A percentile compares a stretch with the other conserved stretches of the same genome.
phyloP scores from a whole-genome alignment of 1,140 invertebrate genomes.

The Tetramorium simillimum region DNA sequence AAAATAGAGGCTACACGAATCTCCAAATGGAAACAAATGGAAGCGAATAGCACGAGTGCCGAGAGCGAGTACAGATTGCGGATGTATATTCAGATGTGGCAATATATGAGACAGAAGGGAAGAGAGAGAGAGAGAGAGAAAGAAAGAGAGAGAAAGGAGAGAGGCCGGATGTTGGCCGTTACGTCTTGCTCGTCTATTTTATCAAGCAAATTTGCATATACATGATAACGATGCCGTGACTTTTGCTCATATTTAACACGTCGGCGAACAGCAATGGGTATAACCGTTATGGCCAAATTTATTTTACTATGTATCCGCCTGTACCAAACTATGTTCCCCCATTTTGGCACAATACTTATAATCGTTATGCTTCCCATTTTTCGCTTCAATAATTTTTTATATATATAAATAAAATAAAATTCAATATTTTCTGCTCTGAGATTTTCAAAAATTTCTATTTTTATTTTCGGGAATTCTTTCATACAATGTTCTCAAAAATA shows the following conservation, averaged over 20 bases:
- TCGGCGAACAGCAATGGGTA: slow-evolving; percentile 34
- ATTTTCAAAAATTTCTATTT: not conserved
- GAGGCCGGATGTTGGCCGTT: slow-evolving; percentile 47
- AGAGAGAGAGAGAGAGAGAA: not conserved
- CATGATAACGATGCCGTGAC: slow-evolving; percentile 52
- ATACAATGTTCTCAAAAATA: not conserved
- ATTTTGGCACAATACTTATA: slow-evolving; percentile 10
- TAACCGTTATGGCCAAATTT: slow-evolving; percentile 34
- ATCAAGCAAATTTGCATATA: slow-evolving; percentile 39
- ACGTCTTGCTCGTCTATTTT: slow-evolving; percentile 43
- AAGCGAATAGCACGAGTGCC: slow-evolving; percentile 9
- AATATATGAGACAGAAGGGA: not conserved
- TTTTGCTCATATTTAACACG: slow-evolving; percentile 51
- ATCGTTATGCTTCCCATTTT: not conserved
- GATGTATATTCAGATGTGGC: not conserved
- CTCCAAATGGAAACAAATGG: slow-evolving; percentile 22
- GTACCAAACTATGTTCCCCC: not conserved
- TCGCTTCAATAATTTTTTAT: not conserved
- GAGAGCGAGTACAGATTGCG: slow-evolving; percentile 3
- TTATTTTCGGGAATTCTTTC: not conserved
- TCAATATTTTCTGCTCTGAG: not conserved
- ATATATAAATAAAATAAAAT: not conserved
- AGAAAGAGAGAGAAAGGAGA: too few species aligned
- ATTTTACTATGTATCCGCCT: slow-evolving; percentile 4
- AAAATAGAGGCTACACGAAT: slow-evolving; percentile 10